Evolutionary conservation across 2,113 vertebrate genomes (phyloP).

Genomic region (Rallus limicola): DNA sequence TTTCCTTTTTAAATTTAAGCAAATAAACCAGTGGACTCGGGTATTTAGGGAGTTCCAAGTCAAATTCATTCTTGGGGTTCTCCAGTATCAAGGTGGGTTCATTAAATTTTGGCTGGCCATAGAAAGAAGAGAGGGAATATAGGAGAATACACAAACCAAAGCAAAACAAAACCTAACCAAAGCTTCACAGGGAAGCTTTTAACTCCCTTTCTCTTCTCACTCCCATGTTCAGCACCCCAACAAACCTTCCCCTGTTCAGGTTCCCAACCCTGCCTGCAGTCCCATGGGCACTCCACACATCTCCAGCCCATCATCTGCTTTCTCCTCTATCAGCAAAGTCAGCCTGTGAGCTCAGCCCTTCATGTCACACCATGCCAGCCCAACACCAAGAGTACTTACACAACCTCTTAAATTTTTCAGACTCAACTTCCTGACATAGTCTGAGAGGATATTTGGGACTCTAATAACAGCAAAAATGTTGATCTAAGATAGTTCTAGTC

Average conservation of each 20-base stretch:
- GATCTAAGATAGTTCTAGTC: background rate
- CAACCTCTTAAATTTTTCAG: background rate
- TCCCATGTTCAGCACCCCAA: background rate
- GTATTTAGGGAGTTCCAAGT: background rate
- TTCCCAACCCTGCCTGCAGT: background rate
- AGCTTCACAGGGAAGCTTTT: background rate
- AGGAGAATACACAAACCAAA: background rate
- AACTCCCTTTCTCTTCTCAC: background rate
- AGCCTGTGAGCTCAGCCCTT: background rate
- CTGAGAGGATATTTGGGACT: background rate
- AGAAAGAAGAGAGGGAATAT: background rate
- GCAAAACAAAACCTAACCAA: fast-evolving
- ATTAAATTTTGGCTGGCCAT: background rate
- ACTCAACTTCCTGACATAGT: background rate
- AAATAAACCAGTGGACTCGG: background rate
- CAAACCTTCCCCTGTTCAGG: background rate
- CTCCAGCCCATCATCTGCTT: background rate
- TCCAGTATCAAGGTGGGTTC: background rate
- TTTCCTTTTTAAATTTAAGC: background rate
- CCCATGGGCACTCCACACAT: background rate
- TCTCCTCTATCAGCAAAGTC: background rate
- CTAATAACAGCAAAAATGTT: background rate
- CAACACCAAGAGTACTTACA: background rate
- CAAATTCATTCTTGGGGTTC: background rate
- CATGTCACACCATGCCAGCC: background rate